phyloP scores from a whole-genome alignment of 2,888 invertebrate species.

The Lasioglossum oenotherae region DNA sequence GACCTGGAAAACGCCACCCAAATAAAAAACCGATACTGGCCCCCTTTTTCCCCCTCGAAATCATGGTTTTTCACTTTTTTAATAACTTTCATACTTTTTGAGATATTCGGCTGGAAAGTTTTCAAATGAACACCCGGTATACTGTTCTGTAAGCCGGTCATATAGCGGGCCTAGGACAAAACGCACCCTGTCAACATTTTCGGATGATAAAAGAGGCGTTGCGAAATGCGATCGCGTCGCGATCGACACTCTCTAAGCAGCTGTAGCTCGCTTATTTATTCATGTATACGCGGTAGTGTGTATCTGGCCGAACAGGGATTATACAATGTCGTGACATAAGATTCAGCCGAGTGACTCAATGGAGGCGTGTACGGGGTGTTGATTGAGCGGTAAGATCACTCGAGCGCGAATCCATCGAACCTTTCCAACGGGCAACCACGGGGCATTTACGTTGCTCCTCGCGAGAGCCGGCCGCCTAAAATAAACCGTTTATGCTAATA shows the following conservation, averaged over 20 bases:
- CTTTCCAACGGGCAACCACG: conserved; percentile 16
- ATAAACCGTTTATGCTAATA: conserved; percentile 68
- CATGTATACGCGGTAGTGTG: conserved; percentile 17
- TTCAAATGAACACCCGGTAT: too few relatives aligned
- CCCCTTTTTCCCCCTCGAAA: too few relatives aligned
- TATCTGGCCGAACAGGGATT: conserved; percentile 42
- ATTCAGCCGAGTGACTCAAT: conserved; percentile 65
- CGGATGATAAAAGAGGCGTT: background rate
- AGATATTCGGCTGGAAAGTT: too few relatives aligned
- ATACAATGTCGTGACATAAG: conserved; percentile 65
- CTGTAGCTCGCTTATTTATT: conserved; percentile 4
- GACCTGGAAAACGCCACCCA: too few relatives aligned
- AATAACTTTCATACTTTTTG: too few relatives aligned
- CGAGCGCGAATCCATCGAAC: conserved; percentile 72
- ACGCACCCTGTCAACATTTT: too few relatives aligned
- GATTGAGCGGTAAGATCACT: conserved; percentile 76
- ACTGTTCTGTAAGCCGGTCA: too few relatives aligned
- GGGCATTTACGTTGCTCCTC: conserved; percentile 16
- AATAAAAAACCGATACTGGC: too few relatives aligned
- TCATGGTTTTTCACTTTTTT: too few relatives aligned
- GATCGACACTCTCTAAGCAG: conserved; percentile 22
- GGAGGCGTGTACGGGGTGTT: conserved; percentile 65
- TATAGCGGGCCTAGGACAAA: too few relatives aligned
- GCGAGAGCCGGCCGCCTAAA: conserved; percentile 46
- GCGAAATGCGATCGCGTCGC: conserved; percentile 12